A percentile compares a stretch with the other conserved stretches of the same genome.
These are phyloP conservation scores for Elephas maximus DNA, from an alignment of 2,113 vertebrate species.

Conservation along the genomic window DNA sequence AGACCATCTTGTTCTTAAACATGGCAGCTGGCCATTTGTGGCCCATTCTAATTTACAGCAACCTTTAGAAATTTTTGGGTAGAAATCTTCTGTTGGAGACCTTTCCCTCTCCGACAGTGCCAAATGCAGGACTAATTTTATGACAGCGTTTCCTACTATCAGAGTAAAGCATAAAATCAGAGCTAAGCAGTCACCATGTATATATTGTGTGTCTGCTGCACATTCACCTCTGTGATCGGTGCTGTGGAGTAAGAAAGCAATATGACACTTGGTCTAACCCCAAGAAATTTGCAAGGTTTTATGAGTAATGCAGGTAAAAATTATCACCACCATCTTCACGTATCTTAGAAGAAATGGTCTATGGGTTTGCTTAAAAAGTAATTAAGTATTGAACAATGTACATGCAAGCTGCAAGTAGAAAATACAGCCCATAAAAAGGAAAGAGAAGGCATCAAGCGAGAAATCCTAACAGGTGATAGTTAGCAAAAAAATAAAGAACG, in stretches of 20 bases:
- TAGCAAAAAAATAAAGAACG: neutral
- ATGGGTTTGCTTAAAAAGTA: neutral
- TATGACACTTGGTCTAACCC: neutral
- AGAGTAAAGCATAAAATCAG: neutral
- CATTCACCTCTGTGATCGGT: too few species aligned
- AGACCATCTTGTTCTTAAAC: conserved; percentile 18
- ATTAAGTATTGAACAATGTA: neutral
- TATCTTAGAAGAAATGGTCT: neutral
- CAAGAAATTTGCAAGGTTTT: neutral
- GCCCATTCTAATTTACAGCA: conserved; percentile 24
- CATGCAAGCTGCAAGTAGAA: neutral
- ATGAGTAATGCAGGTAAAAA: neutral
- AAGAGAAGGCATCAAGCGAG: conserved; percentile 4
- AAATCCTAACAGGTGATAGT: neutral
- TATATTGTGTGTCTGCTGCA: neutral
- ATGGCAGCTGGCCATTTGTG: conserved; percentile 4
- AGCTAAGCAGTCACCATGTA: neutral
- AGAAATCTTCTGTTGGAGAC: conserved; percentile 36
- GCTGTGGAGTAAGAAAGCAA: neutral
- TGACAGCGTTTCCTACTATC: neutral
- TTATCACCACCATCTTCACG: neutral
- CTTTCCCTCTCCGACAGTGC: neutral
- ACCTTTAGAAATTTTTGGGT: conserved; percentile 30
- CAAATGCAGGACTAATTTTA: neutral
- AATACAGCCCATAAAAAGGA: neutral